A percentile compares a stretch with the other conserved stretches of the same genome.
Evolutionary conservation across 2,888 invertebrate genomes (phyloP).

Genomic region (Microctonus aethiopoides): DNA sequence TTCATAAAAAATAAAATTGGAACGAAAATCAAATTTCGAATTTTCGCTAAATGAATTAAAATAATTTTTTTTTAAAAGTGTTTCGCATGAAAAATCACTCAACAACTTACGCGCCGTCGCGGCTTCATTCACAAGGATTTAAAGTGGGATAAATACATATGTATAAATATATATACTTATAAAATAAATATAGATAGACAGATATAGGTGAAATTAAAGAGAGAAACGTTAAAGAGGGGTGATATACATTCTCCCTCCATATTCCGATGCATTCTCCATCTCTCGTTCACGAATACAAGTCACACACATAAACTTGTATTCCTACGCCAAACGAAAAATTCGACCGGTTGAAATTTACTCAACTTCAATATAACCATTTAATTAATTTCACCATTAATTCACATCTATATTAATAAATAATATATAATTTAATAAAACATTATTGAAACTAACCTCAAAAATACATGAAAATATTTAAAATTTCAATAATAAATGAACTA

Average conservation of each 20-base stretch:
- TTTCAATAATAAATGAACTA: too few relatives aligned
- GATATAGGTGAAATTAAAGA: not conserved
- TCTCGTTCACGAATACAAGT: not conserved
- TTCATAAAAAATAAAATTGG: too few relatives aligned
- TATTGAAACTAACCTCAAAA: too few relatives aligned
- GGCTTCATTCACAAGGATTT: slow-evolving; percentile 50
- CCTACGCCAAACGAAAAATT: slow-evolving; percentile 42
- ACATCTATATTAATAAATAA: too few relatives aligned
- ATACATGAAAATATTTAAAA: too few relatives aligned
- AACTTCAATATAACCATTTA: not conserved
- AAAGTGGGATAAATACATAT: slow-evolving; percentile 1
- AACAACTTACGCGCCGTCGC: slow-evolving; percentile 50
- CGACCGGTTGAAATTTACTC: not conserved
- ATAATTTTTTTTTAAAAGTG: slow-evolving; percentile 16
- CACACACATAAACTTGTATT: slow-evolving; percentile 46
- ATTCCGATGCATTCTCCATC: slow-evolving; percentile 28
- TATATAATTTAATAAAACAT: too few relatives aligned
- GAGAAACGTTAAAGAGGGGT: not conserved
- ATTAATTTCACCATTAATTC: too few relatives aligned
- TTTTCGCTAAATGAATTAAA: too few relatives aligned
- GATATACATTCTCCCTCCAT: not conserved
- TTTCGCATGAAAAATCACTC: slow-evolving; percentile 24
- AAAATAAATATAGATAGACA: not conserved
- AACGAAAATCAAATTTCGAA: too few relatives aligned
- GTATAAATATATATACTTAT: not conserved